Percentiles rank a stretch among this genome's conserved stretches.
These are phyloP conservation scores for Macaca mulatta DNA, from an alignment of 2,113 vertebrate species.

Conservation along the genomic window DNA sequence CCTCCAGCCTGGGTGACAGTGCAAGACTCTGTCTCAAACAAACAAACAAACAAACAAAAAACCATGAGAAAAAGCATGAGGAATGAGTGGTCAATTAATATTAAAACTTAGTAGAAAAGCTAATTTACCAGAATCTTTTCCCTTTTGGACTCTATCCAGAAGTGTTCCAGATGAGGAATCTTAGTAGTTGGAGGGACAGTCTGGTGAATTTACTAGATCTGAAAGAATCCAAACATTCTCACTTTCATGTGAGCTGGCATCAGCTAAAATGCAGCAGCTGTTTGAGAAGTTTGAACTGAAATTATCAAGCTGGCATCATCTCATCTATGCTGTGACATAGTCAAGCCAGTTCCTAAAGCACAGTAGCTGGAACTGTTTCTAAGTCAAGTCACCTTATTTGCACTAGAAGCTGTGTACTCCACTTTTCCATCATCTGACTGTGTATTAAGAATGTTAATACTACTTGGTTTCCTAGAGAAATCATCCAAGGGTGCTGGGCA, in stretches of 20 bases:
- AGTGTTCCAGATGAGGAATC: constrained; percentile 29
- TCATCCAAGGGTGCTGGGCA: neutral
- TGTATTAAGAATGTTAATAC: neutral
- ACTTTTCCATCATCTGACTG: neutral
- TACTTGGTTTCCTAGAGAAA: neutral
- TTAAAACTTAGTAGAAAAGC: neutral
- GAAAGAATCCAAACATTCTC: constrained; percentile 3
- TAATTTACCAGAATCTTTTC: neutral
- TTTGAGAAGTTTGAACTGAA: constrained; percentile 26
- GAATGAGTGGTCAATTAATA: neutral
- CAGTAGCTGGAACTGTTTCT: neutral
- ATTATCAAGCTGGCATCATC: neutral
- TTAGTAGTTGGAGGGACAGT: neutral
- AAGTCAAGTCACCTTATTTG: neutral
- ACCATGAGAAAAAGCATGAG: neutral
- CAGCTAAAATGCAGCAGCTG: neutral
- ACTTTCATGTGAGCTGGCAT: neutral
- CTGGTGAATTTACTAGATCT: neutral
- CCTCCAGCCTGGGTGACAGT: too few species aligned
- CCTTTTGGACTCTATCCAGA: neutral
- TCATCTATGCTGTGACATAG: neutral
- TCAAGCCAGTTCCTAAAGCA: constrained; percentile 21
- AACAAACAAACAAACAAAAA: too few species aligned
- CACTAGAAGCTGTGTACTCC: neutral
- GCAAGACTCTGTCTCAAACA: too few species aligned